These are phyloP conservation scores for Drosophila prostipennis DNA, from an alignment of 2,888 invertebrate species.

Conservation along the genomic window DNA sequence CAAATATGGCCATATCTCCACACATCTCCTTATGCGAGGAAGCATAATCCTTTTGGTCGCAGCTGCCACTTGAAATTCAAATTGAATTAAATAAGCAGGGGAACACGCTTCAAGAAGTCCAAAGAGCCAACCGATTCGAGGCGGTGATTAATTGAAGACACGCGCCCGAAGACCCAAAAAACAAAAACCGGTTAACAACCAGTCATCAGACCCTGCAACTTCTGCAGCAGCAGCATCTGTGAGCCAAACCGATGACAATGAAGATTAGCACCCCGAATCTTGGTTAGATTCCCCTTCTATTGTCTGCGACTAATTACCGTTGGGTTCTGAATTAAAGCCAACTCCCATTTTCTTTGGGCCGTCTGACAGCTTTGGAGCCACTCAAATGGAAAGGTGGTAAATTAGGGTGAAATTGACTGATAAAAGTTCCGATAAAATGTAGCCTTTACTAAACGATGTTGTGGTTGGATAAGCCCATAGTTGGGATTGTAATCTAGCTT, in stretches of 20 bases:
- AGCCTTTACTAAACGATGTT: neutral
- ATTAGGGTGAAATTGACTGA: neutral
- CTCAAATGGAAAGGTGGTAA: constrained; percentile 41
- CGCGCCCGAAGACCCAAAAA: constrained; percentile 56
- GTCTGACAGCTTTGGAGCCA: constrained; percentile 31
- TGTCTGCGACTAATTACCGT: constrained; percentile 59
- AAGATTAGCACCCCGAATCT: constrained; percentile 37
- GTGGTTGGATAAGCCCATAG: neutral
- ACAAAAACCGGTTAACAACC: constrained; percentile 64
- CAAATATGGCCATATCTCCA: constrained; percentile 19
- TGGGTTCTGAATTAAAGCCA: constrained; percentile 26
- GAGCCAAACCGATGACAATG: constrained; percentile 42
- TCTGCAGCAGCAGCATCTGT: constrained; percentile 39
- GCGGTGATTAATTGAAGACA: constrained; percentile 80
- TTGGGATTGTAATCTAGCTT: neutral
- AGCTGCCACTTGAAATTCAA: constrained; percentile 57
- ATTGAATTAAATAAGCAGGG: constrained; percentile 52
- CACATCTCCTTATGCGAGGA: constrained; percentile 11
- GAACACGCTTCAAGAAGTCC: constrained; percentile 1
- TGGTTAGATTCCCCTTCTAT: constrained; percentile 18
- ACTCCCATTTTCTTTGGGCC: constrained; percentile 20
- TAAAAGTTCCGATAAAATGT: constrained; percentile 3
- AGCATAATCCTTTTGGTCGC: constrained; percentile 45
- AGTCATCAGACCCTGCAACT: constrained; percentile 24
- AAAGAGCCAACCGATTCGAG: constrained; percentile 29